phyloP scores from a whole-genome alignment of 2,888 invertebrate genomes.

The Penaeus monodon region DNA sequence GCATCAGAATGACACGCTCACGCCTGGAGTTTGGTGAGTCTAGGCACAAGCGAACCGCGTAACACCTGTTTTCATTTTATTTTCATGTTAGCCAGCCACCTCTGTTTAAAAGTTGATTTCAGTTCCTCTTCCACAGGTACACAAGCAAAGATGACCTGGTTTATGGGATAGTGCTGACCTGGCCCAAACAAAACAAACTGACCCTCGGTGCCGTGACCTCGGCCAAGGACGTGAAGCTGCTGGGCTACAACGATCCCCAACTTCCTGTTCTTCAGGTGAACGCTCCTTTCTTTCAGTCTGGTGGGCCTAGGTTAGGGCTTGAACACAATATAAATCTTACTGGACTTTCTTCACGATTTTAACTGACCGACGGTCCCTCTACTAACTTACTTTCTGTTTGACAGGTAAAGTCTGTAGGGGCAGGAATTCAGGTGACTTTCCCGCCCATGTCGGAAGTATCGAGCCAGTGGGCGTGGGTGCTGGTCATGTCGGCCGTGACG shows the following conservation, averaged over 20 bases:
- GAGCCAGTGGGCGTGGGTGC: slow-evolving; percentile 51
- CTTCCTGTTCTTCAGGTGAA: not conserved
- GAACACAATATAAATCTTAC: too few species aligned
- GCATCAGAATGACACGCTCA: slow-evolving; percentile 83
- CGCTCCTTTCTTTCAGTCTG: too few species aligned
- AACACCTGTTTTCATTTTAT: not conserved
- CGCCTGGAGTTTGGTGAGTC: slow-evolving; percentile 69
- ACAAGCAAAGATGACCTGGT: slow-evolving; percentile 41
- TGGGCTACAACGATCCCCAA: too few species aligned
- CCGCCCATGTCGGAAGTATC: slow-evolving; percentile 39
- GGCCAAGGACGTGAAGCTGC: too few species aligned
- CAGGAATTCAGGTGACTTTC: slow-evolving; percentile 31
- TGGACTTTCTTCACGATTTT: too few species aligned
- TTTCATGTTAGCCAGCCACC: too few species aligned
- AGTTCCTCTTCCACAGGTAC: slow-evolving; percentile 66
- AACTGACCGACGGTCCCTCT: too few species aligned
- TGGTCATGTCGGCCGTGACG: slow-evolving; percentile 23
- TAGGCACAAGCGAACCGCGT: not conserved
- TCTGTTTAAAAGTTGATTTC: too few species aligned
- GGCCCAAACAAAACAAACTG: slow-evolving; percentile 40
- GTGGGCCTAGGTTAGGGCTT: too few species aligned
- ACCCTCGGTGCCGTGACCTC: slow-evolving; percentile 22
- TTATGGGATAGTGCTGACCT: slow-evolving; percentile 56
- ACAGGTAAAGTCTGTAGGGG: slow-evolving; percentile 1
- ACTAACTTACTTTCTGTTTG: too few species aligned